phyloP scores from a whole-genome alignment of 92 coral and sea anemone genomes.

The Epizoanthus fatuus region DNA sequence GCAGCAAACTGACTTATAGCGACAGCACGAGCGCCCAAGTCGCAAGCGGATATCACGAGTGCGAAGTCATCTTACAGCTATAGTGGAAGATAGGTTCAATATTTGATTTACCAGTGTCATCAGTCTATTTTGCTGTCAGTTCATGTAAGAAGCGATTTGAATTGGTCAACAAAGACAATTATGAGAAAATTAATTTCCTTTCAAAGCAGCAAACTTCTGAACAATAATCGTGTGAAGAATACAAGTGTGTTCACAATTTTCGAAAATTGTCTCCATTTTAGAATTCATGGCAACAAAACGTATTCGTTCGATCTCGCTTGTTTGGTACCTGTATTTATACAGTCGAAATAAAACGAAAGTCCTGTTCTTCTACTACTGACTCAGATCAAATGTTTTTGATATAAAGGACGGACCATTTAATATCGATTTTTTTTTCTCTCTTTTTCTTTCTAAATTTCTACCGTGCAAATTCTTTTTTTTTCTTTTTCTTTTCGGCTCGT shows the following conservation, averaged over 20 bases:
- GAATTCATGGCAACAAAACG: neutral
- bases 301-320: too few species aligned
- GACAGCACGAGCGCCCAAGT: neutral
- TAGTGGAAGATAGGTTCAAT: neutral
- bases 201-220: neutral
- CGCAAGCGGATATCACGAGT: constrained; percentile 12
- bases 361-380: neutral
- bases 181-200: constrained; percentile 21
- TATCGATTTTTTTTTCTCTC: too few species aligned
- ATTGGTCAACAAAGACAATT: constrained; percentile 19
- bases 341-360: neutral
- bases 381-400: neutral
- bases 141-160: constrained; percentile 5
- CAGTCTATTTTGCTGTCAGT: constrained; percentile 8
- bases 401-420: neutral
- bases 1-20: constrained; percentile 6
- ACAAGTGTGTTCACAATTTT: neutral
- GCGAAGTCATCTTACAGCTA: neutral
- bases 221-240: neutral
- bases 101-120: constrained; percentile 8
- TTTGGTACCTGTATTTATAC: neutral
- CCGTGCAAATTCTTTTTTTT: too few species aligned
- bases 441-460: too few species aligned
- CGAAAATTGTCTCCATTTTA: neutral
- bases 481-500: too few species aligned